Base-by-base conservation (phyloP, 2,888 invertebrate genomes). In the Phyto melanocephala region DNA sequence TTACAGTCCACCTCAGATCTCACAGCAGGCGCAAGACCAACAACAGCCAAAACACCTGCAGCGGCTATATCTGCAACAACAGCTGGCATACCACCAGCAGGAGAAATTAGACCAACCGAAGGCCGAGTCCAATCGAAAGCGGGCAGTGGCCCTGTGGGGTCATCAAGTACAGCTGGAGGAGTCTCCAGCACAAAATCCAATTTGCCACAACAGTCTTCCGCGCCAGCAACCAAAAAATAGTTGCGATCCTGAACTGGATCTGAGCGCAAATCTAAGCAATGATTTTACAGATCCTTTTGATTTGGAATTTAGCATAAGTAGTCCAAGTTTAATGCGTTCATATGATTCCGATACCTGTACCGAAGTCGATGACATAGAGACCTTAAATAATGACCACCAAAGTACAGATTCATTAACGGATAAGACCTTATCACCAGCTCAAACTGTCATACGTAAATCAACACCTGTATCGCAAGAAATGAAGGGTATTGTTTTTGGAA, bases 161-260 rank as follows among this genome's bases (percentile, higher is more conserved):
- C 88, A 88, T 60, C 88, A 90, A 80, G 84, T 88, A 40, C 88
- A 85, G 80, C 85, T 87, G 87, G 88, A 87, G 35, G 84, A 82
- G 45, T 86, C 86, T 68, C 86, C 86, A 83, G 86, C 85, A 86
- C 87, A 87, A 88, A 89, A 87, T 87, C 88, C 86, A 62, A 87
- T 88, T n/a, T 89, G 90, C 84, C 90, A 87, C 90, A 91, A 91
- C 91, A 91, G 91, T 86, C 91, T 90, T 81, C 91, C 91, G 74
- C 91, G 91, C 8, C 90, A 86, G 84, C 88, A 87, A 86, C 90
- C 88, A 87, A 90, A 89, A 88, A 90, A 88, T 90, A 90, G 87
- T 81, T 87, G 86, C 28, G 84, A 80, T 80, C 72, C 74, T 7
- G 52, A 72, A 58, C 28, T 71, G 50, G 82, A 72, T 78, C 74